phyloP scores from a whole-genome alignment of 2,113 vertebrate genomes.

The Takifugu flavidus region DNA sequence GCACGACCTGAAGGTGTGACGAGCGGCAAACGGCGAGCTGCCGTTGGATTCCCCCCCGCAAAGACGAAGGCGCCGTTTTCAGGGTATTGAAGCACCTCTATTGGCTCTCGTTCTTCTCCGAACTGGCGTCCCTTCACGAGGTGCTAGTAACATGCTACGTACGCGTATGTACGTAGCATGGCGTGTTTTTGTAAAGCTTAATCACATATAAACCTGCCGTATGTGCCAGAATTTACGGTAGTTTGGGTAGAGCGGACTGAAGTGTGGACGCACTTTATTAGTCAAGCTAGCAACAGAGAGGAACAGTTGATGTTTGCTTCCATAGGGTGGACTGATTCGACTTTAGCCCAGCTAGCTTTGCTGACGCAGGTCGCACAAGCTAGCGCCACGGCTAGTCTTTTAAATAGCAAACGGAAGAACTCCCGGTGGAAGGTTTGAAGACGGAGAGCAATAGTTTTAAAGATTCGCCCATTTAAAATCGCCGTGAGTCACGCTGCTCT shows the following conservation, averaged over 20 bases:
- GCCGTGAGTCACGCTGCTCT: slow-evolving; percentile 46
- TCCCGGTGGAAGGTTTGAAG: neutral
- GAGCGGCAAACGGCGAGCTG: slow-evolving; percentile 40
- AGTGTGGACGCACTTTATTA: neutral
- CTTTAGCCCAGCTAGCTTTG: too few species aligned
- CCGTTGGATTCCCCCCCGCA: slow-evolving; percentile 20
- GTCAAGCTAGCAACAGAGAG: too few species aligned
- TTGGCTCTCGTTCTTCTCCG: slow-evolving; percentile 31
- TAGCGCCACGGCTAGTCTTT: too few species aligned
- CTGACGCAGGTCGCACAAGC: too few species aligned
- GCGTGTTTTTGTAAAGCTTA: slow-evolving; percentile 23
- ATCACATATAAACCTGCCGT: slow-evolving; percentile 28
- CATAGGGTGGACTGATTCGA: too few species aligned
- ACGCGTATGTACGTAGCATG: slow-evolving; percentile 26
- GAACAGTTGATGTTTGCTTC: too few species aligned
- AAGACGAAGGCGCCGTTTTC: slow-evolving; percentile 17
- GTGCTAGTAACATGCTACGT: slow-evolving; percentile 24
- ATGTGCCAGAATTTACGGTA: slow-evolving; percentile 20
- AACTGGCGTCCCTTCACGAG: slow-evolving; percentile 21
- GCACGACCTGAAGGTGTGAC: slow-evolving; percentile 63
- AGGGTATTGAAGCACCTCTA: slow-evolving; percentile 35
- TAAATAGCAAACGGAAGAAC: slow-evolving; percentile 4
- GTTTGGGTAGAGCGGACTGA: slow-evolving; percentile 8
- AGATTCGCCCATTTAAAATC: slow-evolving; percentile 54
- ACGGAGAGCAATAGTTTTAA: slow-evolving; percentile 64